Conservation (phyloP, 1,140 invertebrate genomes). For the Leptopilina boulardi region DNA sequence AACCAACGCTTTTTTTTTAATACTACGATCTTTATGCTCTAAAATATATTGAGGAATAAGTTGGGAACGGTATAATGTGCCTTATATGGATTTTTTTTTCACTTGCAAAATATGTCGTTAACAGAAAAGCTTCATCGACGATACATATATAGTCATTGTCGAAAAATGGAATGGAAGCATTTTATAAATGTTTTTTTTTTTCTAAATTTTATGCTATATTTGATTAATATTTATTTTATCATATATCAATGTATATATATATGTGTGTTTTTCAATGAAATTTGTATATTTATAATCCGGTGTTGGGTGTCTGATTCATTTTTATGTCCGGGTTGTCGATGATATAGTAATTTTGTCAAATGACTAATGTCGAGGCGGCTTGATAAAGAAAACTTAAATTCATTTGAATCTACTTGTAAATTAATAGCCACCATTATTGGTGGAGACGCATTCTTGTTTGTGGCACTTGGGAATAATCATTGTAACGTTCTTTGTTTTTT, state of each 20-base stretch:
- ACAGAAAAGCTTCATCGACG: constrained; percentile 53
- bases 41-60: constrained; percentile 54
- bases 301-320: constrained; percentile 41
- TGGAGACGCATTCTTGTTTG: constrained; percentile 13
- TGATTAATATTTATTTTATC: not conserved
- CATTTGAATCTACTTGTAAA: constrained; percentile 43
- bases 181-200: not conserved
- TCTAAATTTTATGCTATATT: not conserved
- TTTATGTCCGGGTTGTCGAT: constrained; percentile 37
- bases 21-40: constrained; percentile 53
- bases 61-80: constrained; percentile 42
- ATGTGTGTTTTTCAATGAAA: not conserved
- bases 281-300: not conserved
- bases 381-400: constrained; percentile 37
- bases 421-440: constrained; percentile 35
- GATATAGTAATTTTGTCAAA: constrained; percentile 41
- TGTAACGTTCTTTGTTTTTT: not conserved
- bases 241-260: not conserved
- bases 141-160: constrained; percentile 41
- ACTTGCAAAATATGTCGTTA: constrained; percentile 50
- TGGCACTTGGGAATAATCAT: constrained; percentile 27
- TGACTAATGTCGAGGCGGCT: constrained; percentile 34
- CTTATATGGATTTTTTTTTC: constrained; percentile 37
- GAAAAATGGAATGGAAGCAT: not conserved
- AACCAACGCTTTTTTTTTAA: constrained; percentile 50